Evolutionary conservation across 37 sponge, comb jelly and placozoan genomes (phyloP).

Genomic region (Ianthella basta): DNA sequence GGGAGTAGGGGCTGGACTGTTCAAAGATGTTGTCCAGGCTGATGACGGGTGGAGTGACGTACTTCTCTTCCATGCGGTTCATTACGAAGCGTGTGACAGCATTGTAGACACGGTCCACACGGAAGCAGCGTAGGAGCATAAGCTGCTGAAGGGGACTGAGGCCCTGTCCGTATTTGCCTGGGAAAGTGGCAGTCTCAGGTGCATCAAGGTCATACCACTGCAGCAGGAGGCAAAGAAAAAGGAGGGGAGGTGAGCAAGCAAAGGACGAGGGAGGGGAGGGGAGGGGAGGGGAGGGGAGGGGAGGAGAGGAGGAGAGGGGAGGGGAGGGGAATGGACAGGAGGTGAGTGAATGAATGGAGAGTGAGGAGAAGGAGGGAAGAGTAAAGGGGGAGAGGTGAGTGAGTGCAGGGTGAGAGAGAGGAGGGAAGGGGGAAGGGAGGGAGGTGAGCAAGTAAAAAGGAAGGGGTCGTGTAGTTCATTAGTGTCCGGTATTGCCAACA

Average conservation of each 20-base stretch:
- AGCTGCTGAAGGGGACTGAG: constrained; percentile 87
- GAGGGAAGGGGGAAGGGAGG: too few species aligned
- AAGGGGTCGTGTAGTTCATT: too few species aligned
- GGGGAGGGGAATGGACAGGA: too few species aligned
- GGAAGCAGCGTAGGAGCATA: constrained; percentile 92
- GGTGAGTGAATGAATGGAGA: too few species aligned
- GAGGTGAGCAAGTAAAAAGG: too few species aligned
- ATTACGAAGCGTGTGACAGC: constrained; percentile 97
- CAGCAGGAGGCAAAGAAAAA: neutral
- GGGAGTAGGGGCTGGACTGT: constrained; percentile 90
- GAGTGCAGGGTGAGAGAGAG: too few species aligned
- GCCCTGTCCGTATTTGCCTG: constrained; percentile 75
- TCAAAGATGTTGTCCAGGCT: constrained; percentile 92
- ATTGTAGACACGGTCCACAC: constrained; percentile 95
- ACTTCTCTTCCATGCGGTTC: constrained; percentile 95
- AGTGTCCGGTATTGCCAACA: too few species aligned
- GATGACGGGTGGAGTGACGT: constrained; percentile 97
- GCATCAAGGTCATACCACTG: constrained; percentile 96
- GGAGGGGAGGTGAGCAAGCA: neutral
- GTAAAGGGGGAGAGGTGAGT: too few species aligned
- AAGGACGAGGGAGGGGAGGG: too few species aligned
- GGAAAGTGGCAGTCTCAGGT: constrained; percentile 86
- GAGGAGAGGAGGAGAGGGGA: too few species aligned
- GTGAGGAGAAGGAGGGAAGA: too few species aligned
- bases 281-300: too few species aligned